Evolutionary conservation across 2,888 invertebrate genomes (phyloP).

Genomic region (Athrips mouffetella): DNA sequence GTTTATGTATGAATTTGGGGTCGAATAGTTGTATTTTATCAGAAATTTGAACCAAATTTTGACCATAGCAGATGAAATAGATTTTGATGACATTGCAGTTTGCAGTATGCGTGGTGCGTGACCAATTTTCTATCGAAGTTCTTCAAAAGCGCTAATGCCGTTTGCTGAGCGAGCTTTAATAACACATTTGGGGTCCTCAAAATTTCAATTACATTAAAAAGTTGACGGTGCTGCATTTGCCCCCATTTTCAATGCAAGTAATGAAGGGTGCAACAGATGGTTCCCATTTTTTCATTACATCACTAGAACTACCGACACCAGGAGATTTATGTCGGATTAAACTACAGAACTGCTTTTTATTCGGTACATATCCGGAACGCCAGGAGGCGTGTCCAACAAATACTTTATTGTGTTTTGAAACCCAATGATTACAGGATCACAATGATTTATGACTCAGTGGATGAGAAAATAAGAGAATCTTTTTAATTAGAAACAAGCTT

Average conservation of each 20-base stretch:
- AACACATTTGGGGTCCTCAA: constrained; percentile 67
- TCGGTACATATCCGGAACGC: constrained; percentile 64
- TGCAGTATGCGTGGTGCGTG: constrained; percentile 6
- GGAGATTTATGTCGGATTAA: constrained; percentile 74
- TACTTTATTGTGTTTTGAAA: constrained; percentile 57
- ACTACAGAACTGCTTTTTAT: constrained; percentile 64
- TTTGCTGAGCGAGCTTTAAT: constrained; percentile 55
- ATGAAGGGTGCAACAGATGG: constrained; percentile 78
- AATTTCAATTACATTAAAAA: constrained; percentile 76
- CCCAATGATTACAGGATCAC: constrained; percentile 41
- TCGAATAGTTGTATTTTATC: not conserved
- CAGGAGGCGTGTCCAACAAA: constrained; percentile 63
- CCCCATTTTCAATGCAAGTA: constrained; percentile 54
- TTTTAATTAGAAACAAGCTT: constrained; percentile 16
- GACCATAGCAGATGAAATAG: not conserved
- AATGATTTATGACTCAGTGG: constrained; percentile 23
- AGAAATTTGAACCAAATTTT: not conserved
- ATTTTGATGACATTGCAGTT: constrained; percentile 14
- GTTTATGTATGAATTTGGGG: no score
- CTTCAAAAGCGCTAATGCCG: constrained; percentile 46
- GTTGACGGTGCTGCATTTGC: constrained; percentile 60
- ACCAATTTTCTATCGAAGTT: constrained; percentile 20
- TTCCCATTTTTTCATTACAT: constrained; percentile 72
- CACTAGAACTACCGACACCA: constrained; percentile 60
- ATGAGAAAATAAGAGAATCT: constrained; percentile 1